These are phyloP conservation scores for Campoletis raptor DNA, from an alignment of 2,888 invertebrate species.

Conservation along the genomic window DNA sequence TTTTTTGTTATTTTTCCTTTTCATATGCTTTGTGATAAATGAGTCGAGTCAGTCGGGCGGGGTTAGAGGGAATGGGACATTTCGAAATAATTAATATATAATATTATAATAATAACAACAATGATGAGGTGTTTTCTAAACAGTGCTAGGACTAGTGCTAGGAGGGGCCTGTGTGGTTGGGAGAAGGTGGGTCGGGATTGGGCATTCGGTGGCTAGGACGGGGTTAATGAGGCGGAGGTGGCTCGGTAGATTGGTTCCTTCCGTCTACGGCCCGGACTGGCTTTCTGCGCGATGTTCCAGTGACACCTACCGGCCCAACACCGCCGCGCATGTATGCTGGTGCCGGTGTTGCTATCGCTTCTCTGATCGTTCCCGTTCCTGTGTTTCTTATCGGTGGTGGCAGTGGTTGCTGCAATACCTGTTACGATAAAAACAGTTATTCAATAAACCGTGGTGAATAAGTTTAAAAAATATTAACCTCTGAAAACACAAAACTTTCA, in stretches of 20 bases:
- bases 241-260: conserved; percentile 85
- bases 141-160: conserved; percentile 85
- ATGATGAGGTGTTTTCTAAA: conserved; percentile 84
- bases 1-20: not conserved
- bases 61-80: conserved; percentile 71
- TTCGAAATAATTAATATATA: conserved; percentile 82
- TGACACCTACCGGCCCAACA: conserved; percentile 81
- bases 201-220: conserved; percentile 67
- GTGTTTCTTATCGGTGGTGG: conserved; percentile 82
- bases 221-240: conserved; percentile 85
- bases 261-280: conserved; percentile 85
- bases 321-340: conserved; percentile 83
- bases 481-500: not conserved
- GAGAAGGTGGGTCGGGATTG: conserved; percentile 74
- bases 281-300: conserved; percentile 84
- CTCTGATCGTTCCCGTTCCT: conserved; percentile 83
- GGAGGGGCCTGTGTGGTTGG: conserved; percentile 71
- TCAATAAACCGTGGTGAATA: not conserved
- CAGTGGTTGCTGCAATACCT: conserved; percentile 84
- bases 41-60: conserved; percentile 13
- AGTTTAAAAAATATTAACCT: not conserved
- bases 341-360: conserved; percentile 81
- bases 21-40: conserved; percentile 5
- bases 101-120: conserved; percentile 83
- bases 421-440: not conserved